Evolutionary conservation across 2,888 invertebrate genomes (phyloP).

Genomic region (Cylindroiulus punctatus): DNA sequence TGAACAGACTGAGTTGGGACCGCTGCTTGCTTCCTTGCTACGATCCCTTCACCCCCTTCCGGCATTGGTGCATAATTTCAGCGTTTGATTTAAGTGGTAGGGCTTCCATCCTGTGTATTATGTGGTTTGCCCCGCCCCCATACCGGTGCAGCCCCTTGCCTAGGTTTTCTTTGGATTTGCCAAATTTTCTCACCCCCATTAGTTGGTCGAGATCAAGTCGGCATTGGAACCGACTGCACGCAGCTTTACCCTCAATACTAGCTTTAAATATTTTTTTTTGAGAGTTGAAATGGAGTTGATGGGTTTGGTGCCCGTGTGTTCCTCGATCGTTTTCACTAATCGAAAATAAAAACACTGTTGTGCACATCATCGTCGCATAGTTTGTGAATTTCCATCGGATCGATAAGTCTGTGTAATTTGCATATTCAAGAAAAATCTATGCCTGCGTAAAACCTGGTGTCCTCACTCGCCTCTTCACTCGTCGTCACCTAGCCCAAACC

Average conservation of each 20-base stretch:
- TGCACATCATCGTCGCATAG: neutral
- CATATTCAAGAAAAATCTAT: too few species aligned
- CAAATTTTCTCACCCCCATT: neutral
- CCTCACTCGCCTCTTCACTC: too few species aligned
- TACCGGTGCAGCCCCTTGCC: neutral
- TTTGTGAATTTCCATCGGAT: too few species aligned
- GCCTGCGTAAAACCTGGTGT: too few species aligned
- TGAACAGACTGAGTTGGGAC: neutral
- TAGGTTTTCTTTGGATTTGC: neutral
- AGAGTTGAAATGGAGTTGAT: neutral
- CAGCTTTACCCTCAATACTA: neutral
- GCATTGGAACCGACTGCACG: neutral
- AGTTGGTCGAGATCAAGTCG: too few species aligned
- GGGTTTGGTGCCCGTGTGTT: neutral
- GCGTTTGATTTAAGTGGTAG: neutral
- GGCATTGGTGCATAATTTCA: slow-evolving; percentile 4
- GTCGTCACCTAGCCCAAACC: too few species aligned
- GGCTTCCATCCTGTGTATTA: slow-evolving; percentile 20
- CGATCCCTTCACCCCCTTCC: neutral
- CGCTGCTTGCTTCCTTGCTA: neutral
- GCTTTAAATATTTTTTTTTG: neutral
- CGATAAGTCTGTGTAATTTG: too few species aligned
- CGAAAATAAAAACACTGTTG: slow-evolving; percentile 21
- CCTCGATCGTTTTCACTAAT: neutral
- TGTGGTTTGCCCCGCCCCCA: neutral